A percentile compares a stretch with the other conserved stretches of the same genome.
phyloP scores from a whole-genome alignment of 92 coral and sea anemone species.

The Diadumene lineata region DNA sequence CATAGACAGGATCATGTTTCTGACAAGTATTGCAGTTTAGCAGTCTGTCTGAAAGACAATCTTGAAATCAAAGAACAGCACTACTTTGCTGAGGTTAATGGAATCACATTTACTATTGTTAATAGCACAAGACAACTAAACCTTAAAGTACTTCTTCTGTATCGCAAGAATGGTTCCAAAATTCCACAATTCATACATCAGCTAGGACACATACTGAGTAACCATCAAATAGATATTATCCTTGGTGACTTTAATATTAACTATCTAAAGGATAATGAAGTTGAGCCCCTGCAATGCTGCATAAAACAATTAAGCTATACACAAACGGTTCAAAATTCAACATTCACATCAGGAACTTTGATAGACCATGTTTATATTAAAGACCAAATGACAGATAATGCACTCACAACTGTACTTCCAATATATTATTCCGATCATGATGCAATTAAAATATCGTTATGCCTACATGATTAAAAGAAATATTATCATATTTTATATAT shows the following conservation, averaged over 20 bases:
- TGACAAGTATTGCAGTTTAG: conserved; percentile 55
- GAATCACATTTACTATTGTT: conserved; percentile 22
- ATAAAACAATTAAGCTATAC: conserved; percentile 37
- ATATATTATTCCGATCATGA: neutral
- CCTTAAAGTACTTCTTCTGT: conserved; percentile 18
- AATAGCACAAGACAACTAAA: conserved; percentile 15
- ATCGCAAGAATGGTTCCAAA: conserved; percentile 15
- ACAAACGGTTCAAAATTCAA: conserved; percentile 51
- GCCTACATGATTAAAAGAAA: no score
- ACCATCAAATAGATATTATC: conserved; percentile 41
- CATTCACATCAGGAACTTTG: conserved; percentile 1
- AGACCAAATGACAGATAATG: neutral
- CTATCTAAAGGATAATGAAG: conserved; percentile 44
- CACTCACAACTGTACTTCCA: neutral
- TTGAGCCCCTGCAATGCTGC: conserved; percentile 29
- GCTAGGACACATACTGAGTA: conserved; percentile 27
- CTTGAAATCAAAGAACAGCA: conserved; percentile 28
- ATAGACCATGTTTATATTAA: neutral
- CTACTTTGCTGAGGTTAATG: conserved; percentile 45
- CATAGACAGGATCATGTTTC: conserved; percentile 43
- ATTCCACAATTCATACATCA: conserved; percentile 8
- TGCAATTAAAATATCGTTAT: neutral
- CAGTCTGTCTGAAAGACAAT: conserved; percentile 40
- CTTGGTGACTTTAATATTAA: conserved; percentile 25
- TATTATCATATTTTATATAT: no score